These are phyloP conservation scores for Cossypha heuglini DNA, from an alignment of 2,797 vertebrate species.

Conservation along the genomic window DNA sequence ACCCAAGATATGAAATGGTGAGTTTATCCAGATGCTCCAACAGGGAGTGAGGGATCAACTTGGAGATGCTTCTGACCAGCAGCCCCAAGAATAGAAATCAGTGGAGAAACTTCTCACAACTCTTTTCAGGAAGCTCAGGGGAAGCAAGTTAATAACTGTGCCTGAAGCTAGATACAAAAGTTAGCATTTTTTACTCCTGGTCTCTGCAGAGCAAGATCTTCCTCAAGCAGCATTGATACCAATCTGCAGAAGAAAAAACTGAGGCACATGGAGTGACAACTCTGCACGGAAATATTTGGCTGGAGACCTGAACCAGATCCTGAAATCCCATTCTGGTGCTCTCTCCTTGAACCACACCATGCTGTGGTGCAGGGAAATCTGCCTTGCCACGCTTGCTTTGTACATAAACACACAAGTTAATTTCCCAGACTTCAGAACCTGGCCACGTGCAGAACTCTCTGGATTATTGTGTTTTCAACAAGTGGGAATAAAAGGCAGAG, in stretches of 20 bases:
- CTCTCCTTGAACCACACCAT: fast-evolving
- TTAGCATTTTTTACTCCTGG: not conserved
- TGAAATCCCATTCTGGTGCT: not conserved
- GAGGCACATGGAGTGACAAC: not conserved
- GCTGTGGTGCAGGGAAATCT: not conserved
- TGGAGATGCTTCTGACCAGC: not conserved
- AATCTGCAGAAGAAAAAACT: not conserved
- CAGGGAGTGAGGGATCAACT: not conserved
- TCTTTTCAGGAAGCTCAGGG: not conserved
- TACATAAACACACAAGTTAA: not conserved
- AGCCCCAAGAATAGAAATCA: not conserved
- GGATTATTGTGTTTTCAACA: not conserved
- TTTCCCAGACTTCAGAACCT: not conserved
- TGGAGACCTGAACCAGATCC: not conserved
- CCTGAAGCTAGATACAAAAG: not conserved
- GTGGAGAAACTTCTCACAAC: not conserved
- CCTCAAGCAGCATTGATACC: not conserved
- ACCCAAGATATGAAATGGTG: not conserved
- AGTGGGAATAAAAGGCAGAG: not conserved
- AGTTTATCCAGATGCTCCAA: not conserved
- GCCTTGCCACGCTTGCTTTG: not conserved
- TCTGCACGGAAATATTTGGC: not conserved
- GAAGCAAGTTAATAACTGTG: not conserved
- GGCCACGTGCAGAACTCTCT: not conserved
- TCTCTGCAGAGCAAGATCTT: not conserved